Base-by-base conservation (phyloP, 30 jellyfish, hydroid and myxozoan genomes). In the Pelagia noctiluca region DNA sequence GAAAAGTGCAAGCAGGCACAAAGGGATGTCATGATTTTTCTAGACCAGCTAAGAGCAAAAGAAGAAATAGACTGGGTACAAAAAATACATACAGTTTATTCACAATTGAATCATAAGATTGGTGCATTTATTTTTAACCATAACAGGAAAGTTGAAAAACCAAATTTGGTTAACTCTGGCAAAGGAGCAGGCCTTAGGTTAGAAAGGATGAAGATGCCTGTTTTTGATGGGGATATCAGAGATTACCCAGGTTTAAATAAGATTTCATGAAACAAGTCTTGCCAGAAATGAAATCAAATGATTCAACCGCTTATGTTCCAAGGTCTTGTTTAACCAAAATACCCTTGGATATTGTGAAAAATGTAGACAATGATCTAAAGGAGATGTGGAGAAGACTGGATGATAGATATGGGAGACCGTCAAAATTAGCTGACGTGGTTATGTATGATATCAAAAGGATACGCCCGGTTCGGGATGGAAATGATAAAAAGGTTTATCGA, bases 181-280 rank as follows among this genome's bases (percentile, higher is more conserved):
- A 42, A 16, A 16, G 57, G 16, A 42, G 16, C 57, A 42, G 8
- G 57, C 16, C 57, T 70, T 2, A 18, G 74, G 3, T 32, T 70
- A 19, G 83, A 70, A 25, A 36, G 75, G 21, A 23, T 70, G 31
- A 70, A 70, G 35, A 28, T 70, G 37, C 74, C 37, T 21, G 37
- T 53, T 21, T 70, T 70, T 0, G 47, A 25, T 13, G 83, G 83
- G 0, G 66, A 70, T 28, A 28, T 70, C 31, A 70, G 83, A 35
- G 47, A 32, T 11, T 70, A 70, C 33, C 83, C 83, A 31, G 35
- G 47, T 70, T 70, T 25, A 70, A 70, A 35, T 28, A 5, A 49
- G 83, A 70, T 32, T 70, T 70, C n/a, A 24, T 70, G 26, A 70
- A 70, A 35, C 47, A 16, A 28, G 47, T 70, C 4, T 8, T 42